Percentiles rank a stretch among this genome's conserved stretches.
These are phyloP conservation scores for Protobothrops mucrosquamatus DNA, from an alignment of 2,113 vertebrate genomes.

Conservation along the genomic window DNA sequence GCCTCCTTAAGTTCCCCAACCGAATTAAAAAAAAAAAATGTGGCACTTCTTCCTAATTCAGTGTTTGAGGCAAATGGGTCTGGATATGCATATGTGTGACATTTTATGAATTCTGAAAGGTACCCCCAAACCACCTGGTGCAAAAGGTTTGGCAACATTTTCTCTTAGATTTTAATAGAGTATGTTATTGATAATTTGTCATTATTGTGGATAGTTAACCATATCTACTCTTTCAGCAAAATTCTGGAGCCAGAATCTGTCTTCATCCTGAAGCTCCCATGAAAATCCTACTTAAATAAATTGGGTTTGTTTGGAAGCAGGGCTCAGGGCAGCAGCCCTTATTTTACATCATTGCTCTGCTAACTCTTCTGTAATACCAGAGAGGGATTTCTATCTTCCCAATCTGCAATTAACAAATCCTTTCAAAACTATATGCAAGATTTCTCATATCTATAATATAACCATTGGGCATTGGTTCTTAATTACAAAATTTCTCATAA, in stretches of 20 bases:
- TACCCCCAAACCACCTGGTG: not conserved
- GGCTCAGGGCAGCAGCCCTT: not conserved
- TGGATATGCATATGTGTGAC: not conserved
- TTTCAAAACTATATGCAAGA: constrained; percentile 2
- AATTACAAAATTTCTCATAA: constrained; percentile 36
- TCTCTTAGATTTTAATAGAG: not conserved
- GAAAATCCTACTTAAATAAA: not conserved
- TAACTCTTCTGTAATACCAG: not conserved
- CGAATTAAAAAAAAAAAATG: not conserved
- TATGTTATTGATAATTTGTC: not conserved
- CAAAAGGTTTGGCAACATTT: not conserved
- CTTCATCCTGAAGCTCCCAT: not conserved
- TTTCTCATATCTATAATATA: constrained; percentile 28
- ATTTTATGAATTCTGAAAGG: not conserved
- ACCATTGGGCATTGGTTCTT: constrained; percentile 16
- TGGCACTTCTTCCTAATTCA: not conserved
- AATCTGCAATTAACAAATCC: not conserved
- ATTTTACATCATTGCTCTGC: not conserved
- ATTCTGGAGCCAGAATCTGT: not conserved
- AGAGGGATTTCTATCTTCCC: constrained; percentile 28
- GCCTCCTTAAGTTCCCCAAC: not conserved
- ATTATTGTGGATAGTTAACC: not conserved
- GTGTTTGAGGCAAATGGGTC: not conserved
- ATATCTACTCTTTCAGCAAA: not conserved
- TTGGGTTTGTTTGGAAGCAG: not conserved